A percentile compares a stretch with the other conserved stretches of the same genome.
phyloP scores from a whole-genome alignment of 2,888 invertebrate genomes.

The Tupiocoris notatus region DNA sequence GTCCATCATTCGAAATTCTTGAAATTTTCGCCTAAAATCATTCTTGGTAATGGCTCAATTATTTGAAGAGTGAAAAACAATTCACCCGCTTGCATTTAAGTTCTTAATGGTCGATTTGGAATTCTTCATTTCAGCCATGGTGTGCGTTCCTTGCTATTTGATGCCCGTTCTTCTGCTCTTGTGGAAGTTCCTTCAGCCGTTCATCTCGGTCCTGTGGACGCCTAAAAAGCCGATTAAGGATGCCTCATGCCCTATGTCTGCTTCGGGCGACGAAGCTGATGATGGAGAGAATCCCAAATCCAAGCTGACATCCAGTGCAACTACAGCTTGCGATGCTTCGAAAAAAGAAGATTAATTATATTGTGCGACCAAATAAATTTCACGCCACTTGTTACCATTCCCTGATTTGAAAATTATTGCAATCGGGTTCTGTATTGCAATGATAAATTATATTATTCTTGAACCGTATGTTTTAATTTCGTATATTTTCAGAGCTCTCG shows the following conservation, averaged over 20 bases:
- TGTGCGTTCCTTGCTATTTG: conserved; percentile 60
- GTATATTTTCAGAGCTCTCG: no score
- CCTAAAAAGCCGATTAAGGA: conserved; percentile 54
- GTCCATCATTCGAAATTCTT: no score
- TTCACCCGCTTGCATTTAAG: no score
- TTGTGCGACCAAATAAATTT: not conserved
- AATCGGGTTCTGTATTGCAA: no score
- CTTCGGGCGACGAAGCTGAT: conserved; percentile 7
- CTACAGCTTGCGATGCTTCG: not conserved
- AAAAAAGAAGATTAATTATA: not conserved
- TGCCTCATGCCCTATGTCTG: conserved; percentile 9
- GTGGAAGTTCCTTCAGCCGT: conserved; percentile 82
- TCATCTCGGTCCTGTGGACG: conserved; percentile 77
- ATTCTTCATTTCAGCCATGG: conserved; percentile 42
- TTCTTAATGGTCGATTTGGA: no score
- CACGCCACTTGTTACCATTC: not conserved
- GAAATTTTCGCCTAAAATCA: no score
- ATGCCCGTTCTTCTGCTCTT: conserved; percentile 77
- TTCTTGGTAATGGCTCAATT: no score
- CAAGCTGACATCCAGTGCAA: not conserved
- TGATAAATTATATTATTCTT: no score
- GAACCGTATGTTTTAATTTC: no score
- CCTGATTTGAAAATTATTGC: not conserved
- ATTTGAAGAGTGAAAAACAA: no score
- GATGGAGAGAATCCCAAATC: not conserved